Base-by-base conservation (phyloP, 2,888 invertebrate genomes). In the Hemithea aestivaria region DNA sequence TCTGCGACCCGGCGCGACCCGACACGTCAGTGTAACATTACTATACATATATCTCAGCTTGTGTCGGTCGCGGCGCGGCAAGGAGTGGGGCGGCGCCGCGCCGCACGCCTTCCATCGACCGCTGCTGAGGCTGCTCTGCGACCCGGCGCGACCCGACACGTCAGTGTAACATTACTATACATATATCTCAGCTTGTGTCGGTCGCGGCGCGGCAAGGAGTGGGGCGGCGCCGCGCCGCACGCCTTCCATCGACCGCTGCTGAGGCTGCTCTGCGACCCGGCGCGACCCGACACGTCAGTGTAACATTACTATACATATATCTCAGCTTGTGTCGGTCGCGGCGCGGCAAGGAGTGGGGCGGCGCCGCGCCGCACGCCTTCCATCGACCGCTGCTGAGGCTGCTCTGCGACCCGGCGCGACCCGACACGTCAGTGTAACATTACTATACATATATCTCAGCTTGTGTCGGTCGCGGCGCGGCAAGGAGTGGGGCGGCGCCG, bases 91-190 rank as follows among this genome's bases (percentile, higher is more conserved):
- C 28, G 96, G 96, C 7, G 91, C 91, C 0, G 91, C 94, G 51
- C 96, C 96, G 5, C 91, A 92, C 1, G 88, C 90, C n/a, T 97
- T 96, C 81, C 97, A 96, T 96, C 89, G 92, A 28, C 94, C 95
- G 2, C 81, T 97, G 45, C 87, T 97, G 6, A 90, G 91, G 41
- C 87, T 95, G 66, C 88, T 95, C 16, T 94, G 94, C 66, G 90
- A 90, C 62, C 89, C 91, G 26, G 83, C 90, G 11, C 78, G 84
- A 1, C 58, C 56, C 10, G 62, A 68, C 38, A 69, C 66, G 88
- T 66, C 69, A 67, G 57, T 40, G 9, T 3, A 12, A 3, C 7
- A 27, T 7, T 1, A 9, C 33, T 32, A 27, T 28, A 30, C 39
- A 10, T 37, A n/a, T n/a, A n/a, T n/a, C 91, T 93, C 0, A 92